Percentiles rank a stretch among this genome's conserved stretches.
Evolutionary conservation across 2,113 vertebrate genomes (phyloP).

Genomic region (Salvelinus fontinalis): DNA sequence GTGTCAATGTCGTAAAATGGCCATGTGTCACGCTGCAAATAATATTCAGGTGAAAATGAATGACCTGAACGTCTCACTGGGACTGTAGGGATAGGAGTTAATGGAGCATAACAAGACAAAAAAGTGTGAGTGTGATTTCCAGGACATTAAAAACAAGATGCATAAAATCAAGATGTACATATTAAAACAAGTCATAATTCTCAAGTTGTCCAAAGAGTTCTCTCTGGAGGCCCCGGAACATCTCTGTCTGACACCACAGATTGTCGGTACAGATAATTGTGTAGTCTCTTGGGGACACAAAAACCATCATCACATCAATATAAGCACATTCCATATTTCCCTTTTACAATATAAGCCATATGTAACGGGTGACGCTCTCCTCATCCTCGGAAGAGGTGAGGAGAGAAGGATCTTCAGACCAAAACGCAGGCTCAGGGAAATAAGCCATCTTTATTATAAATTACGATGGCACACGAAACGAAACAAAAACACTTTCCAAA

Average conservation of each 20-base stretch:
- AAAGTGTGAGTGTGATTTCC: neutral
- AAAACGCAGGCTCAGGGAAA: no score
- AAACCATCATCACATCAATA: no score
- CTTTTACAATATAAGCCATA: no score
- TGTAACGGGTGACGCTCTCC: no score
- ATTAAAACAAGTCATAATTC: slow-evolving; percentile 11
- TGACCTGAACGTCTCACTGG: neutral
- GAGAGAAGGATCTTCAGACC: no score
- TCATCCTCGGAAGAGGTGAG: no score
- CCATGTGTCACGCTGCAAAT: neutral
- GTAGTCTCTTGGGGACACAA: slow-evolving; percentile 10
- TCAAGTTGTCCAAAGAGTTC: neutral
- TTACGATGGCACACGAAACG: no score
- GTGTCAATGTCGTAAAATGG: neutral
- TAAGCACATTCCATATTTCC: no score
- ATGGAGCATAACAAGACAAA: neutral
- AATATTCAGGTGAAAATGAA: neutral
- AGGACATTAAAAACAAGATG: neutral
- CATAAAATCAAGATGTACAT: neutral
- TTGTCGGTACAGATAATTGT: slow-evolving; percentile 25
- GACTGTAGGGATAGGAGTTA: neutral
- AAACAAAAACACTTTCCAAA: no score
- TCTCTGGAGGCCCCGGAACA: neutral
- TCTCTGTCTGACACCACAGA: neutral
- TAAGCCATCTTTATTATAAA: no score